Evolutionary conservation across 2,113 vertebrate genomes (phyloP).

Genomic region (Emydocephalus ijimae): DNA sequence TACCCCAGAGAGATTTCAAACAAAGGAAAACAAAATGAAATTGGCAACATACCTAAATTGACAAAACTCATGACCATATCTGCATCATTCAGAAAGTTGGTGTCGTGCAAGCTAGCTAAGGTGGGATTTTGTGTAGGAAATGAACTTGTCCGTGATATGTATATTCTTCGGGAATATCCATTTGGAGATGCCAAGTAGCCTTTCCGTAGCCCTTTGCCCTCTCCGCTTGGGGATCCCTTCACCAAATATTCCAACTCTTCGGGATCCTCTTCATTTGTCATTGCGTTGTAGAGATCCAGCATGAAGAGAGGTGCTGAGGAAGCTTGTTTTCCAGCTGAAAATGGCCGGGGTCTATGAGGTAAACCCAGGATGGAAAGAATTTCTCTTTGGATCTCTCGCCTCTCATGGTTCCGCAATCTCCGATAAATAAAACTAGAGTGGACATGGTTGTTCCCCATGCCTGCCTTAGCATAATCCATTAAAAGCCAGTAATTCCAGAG

Average conservation of each 20-base stretch:
- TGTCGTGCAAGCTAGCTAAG: slow-evolving; percentile 86
- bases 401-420: slow-evolving; percentile 94
- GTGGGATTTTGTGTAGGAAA: slow-evolving; percentile 83
- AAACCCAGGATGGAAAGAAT: slow-evolving; percentile 98
- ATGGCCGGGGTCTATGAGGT: slow-evolving; percentile 95
- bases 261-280: slow-evolving; percentile 88
- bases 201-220: slow-evolving; percentile 77
- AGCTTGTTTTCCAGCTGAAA: slow-evolving; percentile 93
- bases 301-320: slow-evolving; percentile 98
- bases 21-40: slow-evolving; percentile 12
- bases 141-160: slow-evolving; percentile 75
- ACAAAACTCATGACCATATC: slow-evolving; percentile 99
- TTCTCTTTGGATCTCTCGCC: slow-evolving; percentile 97
- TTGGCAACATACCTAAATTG: slow-evolving; percentile 88
- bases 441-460: slow-evolving; percentile 91
- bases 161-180: slow-evolving; percentile 82
- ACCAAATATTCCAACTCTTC: slow-evolving; percentile 74
- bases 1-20: slow-evolving; percentile 43
- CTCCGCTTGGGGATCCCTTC: slow-evolving; percentile 73
- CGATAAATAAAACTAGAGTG: slow-evolving; percentile 99
- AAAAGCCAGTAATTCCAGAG: slow-evolving; percentile 87
- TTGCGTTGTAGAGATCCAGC: slow-evolving; percentile 98
- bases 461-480: slow-evolving; percentile 81
- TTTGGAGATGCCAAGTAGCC: slow-evolving; percentile 80
- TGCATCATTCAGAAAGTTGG: slow-evolving; percentile 96